Conservation (phyloP, 2,797 vertebrate genomes). For the Margarornis squamiger region DNA sequence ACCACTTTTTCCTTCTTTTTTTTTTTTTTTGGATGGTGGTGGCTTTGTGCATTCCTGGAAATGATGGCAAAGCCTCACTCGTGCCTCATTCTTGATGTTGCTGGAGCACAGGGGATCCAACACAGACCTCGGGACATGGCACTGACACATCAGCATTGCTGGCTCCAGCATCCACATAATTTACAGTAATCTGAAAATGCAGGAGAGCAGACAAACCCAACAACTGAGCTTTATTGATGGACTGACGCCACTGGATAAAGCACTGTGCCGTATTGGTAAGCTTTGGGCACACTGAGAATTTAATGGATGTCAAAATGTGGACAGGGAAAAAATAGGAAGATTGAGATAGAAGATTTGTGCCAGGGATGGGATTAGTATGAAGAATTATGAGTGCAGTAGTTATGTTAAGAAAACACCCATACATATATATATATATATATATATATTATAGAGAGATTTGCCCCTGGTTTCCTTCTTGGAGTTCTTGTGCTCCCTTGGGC, state of each 20-base stretch:
- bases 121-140: fast-evolving
- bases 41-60: background rate
- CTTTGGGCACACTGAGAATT: constrained; percentile 68
- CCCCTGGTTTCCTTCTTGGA: background rate
- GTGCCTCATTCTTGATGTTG: background rate
- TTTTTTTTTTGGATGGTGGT: background rate
- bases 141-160: fast-evolving
- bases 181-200: constrained; percentile 35
- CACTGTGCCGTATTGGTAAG: constrained; percentile 44
- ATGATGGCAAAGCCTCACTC: background rate
- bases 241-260: constrained; percentile 49
- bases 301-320: constrained; percentile 64
- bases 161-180: constrained; percentile 7
- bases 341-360: constrained; percentile 54
- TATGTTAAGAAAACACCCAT: background rate
- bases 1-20: background rate
- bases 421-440: background rate
- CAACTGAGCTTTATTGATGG: constrained; percentile 70
- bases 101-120: background rate
- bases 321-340: constrained; percentile 32
- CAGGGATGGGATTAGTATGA: constrained; percentile 26
- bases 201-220: constrained; percentile 8
- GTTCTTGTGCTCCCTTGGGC: fast-evolving
- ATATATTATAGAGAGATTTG: background rate
- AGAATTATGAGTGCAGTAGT: constrained; percentile 6